A percentile compares a stretch with the other conserved stretches of the same genome.
Conservation (phyloP, 2,797 vertebrate genomes). For the Fistularia commersonii region DNA sequence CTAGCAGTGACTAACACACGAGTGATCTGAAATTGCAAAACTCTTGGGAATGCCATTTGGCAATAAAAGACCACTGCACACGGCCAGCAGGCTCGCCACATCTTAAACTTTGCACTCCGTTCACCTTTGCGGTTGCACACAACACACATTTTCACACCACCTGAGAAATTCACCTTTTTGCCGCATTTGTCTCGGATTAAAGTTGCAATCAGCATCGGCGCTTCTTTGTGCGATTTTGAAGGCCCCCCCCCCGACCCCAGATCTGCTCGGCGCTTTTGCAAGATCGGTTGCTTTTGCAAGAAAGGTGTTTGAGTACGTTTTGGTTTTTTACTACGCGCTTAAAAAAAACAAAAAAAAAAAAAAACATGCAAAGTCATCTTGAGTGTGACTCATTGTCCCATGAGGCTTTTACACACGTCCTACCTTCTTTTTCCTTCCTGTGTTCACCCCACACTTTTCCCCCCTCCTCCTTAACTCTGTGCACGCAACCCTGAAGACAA, state of each 20-base stretch:
- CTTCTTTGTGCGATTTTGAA: no score
- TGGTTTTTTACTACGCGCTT: no score
- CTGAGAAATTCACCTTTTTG: no score
- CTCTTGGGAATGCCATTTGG: neutral
- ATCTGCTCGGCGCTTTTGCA: no score
- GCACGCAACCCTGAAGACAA: slow-evolving; percentile 14
- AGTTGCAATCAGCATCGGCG: no score
- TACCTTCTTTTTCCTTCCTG: neutral
- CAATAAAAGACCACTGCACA: slow-evolving; percentile 4
- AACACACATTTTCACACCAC: slow-evolving; percentile 1
- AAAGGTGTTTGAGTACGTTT: no score
- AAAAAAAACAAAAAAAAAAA: no score
- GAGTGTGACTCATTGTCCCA: slow-evolving; percentile 42
- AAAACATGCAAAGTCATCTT: slow-evolving; percentile 22
- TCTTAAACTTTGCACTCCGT: slow-evolving; percentile 27
- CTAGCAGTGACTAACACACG: slow-evolving; percentile 30
- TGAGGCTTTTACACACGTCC: slow-evolving; percentile 29
- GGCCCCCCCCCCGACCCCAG: no score
- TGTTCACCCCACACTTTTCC: slow-evolving; percentile 6
- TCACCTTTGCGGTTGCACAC: slow-evolving; percentile 25
- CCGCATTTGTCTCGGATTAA: no score
- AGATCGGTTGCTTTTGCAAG: no score
- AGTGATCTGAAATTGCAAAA: slow-evolving; percentile 28
- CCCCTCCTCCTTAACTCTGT: slow-evolving; percentile 6
- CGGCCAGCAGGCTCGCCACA: slow-evolving; percentile 19